phyloP scores from a whole-genome alignment of 1,140 invertebrate species.

The Lepeophtheirus salmonis region DNA sequence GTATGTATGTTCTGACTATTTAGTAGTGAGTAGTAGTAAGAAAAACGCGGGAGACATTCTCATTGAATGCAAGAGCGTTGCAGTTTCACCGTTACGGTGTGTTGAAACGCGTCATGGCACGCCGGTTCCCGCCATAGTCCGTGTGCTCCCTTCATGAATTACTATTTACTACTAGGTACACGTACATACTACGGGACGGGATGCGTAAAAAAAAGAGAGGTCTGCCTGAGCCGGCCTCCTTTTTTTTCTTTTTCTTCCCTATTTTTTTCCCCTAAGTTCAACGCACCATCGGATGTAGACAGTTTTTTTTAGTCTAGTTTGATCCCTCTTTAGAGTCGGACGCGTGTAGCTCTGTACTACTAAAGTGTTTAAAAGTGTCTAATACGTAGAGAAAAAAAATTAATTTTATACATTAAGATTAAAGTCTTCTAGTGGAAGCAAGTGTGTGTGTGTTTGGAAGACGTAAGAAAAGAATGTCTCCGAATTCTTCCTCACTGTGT shows the following conservation, averaged over 20 bases:
- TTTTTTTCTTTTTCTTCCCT: background rate
- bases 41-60: background rate
- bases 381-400: background rate
- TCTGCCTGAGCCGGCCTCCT: background rate
- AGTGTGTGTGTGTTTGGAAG: background rate
- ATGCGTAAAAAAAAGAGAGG: background rate
- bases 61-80: slow-evolving; percentile 5
- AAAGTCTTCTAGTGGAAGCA: background rate
- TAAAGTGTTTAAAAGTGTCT: background rate
- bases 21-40: too few species aligned
- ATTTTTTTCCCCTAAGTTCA: background rate
- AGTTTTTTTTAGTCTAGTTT: background rate
- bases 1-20: too few species aligned
- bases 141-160: background rate
- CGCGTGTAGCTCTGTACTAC: background rate
- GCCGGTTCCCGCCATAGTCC: background rate
- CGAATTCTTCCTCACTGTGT: background rate
- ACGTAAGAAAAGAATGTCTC: background rate
- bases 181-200: background rate
- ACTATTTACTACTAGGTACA: background rate
- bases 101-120: background rate
- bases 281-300: background rate
- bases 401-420: background rate
- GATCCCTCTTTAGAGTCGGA: background rate
- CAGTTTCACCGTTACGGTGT: background rate